These are phyloP conservation scores for Geotrupes spiniger DNA, from an alignment of 2,888 invertebrate genomes.

Conservation along the genomic window DNA sequence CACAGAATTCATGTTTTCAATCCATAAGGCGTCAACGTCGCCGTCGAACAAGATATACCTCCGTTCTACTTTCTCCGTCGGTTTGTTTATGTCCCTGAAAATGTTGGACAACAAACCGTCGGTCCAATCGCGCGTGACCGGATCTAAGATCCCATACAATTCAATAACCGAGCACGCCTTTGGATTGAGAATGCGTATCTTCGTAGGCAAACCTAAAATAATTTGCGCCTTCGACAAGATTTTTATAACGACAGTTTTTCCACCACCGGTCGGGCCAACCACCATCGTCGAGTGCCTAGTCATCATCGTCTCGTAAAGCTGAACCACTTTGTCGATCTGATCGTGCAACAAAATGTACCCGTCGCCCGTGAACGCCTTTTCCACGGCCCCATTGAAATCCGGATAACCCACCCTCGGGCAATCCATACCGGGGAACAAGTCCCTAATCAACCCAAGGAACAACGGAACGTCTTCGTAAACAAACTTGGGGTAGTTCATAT, in stretches of 20 bases:
- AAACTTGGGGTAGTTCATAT: conserved; percentile 93
- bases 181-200: conserved; percentile 78
- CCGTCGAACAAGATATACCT: conserved; percentile 90
- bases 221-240: conserved; percentile 77
- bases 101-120: conserved; percentile 89
- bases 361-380: conserved; percentile 62
- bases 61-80: conserved; percentile 65
- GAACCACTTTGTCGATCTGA: conserved; percentile 67
- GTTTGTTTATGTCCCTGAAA: conserved; percentile 87
- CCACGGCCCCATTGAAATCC: conserved; percentile 78
- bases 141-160: conserved; percentile 84
- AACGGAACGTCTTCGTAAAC: conserved; percentile 88
- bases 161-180: conserved; percentile 89
- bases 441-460: conserved; percentile 83
- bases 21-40: conserved; percentile 92
- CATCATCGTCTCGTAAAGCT: conserved; percentile 93
- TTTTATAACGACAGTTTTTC: conserved; percentile 83
- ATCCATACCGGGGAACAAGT: conserved; percentile 87
- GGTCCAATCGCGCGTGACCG: conserved; percentile 86
- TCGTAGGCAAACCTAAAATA: conserved; percentile 72
- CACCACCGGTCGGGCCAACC: conserved; percentile 90
- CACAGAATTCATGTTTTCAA: conserved; percentile 96
- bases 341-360: conserved; percentile 67
- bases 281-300: conserved; percentile 89
- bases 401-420: conserved; percentile 87